Evolutionary conservation across 2,888 invertebrate genomes (phyloP), one percentile per base, ranked within the genome.

Genomic region (Belgica antarctica): DNA sequence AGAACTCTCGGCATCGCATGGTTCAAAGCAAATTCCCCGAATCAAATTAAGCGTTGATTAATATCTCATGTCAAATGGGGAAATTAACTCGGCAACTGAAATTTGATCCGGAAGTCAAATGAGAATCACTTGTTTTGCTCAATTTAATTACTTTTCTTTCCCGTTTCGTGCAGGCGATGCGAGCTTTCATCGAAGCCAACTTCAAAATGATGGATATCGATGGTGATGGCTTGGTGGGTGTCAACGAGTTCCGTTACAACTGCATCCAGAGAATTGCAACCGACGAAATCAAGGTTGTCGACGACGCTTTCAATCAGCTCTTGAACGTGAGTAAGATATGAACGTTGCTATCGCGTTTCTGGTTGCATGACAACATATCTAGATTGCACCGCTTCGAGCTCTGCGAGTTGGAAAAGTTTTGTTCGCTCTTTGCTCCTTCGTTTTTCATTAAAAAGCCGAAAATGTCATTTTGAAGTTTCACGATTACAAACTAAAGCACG

Each of bases 171-270:
- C 59, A 80, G 79, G 90, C 92, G 2, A 89, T 92, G 89, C 90
- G 87, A 76, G 89, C 90, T 77, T 92, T 92, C 78, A 92, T 92
- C 76, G 91, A 92, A 78, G 86, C 88, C 68, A 90, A 90, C 80
- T 92, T 92, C 78, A 87, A 87, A 76, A 85, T 90, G 83, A 86
- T 91, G 57, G 92, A 92, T 76, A 83, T 90, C 71, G 90, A 92
- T 76, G 86, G 85, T 71, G 92, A 92, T 75, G 92, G 92, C 1
- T 84, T 90, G 10, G 86, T 92, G 72, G 89, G 86, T 10, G 81
- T 89, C 1, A 90, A 92, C 73, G 92, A 92, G 81, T 92, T 87
- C 79, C 84, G 92, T 75, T 90, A 90, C 77, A 91, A 90, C 79
- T 90, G 90, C 77, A 87, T 91, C 70, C 87, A 89, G 74, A 85